These are phyloP conservation scores for Chironomus tepperi DNA, from an alignment of 1,140 invertebrate species.

Conservation along the genomic window DNA sequence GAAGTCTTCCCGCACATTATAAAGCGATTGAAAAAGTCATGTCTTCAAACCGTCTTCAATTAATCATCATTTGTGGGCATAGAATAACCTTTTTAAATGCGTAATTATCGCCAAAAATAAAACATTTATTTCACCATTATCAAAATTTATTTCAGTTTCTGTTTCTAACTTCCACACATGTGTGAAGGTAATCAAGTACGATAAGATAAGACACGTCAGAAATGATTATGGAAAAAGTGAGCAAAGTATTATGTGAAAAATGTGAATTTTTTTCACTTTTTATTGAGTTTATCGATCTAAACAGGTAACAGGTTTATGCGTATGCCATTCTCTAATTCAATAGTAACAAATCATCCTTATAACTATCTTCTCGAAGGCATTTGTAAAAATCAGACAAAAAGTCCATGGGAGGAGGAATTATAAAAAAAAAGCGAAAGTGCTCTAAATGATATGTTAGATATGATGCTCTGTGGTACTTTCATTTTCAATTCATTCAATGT, in stretches of 20 bases:
- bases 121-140: too few species aligned
- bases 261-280: too few species aligned
- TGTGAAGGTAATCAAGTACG: background rate
- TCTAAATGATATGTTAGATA: slow-evolving; percentile 9
- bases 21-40: too few species aligned
- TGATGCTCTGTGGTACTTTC: slow-evolving; percentile 1
- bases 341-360: background rate
- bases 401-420: background rate
- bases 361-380: background rate
- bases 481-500: slow-evolving; percentile 1
- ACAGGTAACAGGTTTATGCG: too few species aligned
- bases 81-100: too few species aligned
- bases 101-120: too few species aligned
- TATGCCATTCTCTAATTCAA: background rate
- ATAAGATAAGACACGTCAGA: background rate
- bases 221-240: background rate
- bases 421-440: background rate
- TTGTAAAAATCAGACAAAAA: background rate
- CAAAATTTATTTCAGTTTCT: too few species aligned
- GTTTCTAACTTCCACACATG: too few species aligned
- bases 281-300: too few species aligned
- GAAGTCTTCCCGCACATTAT: too few species aligned
- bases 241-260: background rate
- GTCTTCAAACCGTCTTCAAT: too few species aligned
- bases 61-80: too few species aligned